Evolutionary conservation across 2,888 invertebrate genomes (phyloP).

Genomic region (Acleris holmiana): DNA sequence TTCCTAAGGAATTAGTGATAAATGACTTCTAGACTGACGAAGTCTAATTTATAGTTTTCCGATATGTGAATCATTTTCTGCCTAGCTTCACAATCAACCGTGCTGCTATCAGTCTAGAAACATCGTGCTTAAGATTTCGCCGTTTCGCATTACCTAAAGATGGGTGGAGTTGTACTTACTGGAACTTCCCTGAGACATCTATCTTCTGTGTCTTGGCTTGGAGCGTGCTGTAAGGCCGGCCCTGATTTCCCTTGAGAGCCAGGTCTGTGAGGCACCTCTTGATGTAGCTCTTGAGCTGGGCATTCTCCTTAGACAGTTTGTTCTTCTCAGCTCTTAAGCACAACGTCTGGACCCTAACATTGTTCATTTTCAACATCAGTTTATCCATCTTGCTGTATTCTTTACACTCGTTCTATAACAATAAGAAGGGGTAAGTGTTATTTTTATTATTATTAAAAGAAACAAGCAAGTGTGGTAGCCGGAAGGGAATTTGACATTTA

Average conservation of each 20-base stretch:
- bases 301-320: slow-evolving; percentile 85
- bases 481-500: no score
- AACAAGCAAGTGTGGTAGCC: no score
- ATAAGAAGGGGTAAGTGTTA: not conserved
- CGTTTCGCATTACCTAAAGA: no score
- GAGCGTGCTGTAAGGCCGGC: slow-evolving; percentile 62
- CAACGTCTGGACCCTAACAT: slow-evolving; percentile 70
- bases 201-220: slow-evolving; percentile 54
- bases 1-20: no score
- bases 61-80: no score
- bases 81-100: no score
- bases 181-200: slow-evolving; percentile 50
- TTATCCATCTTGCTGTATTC: slow-evolving; percentile 87
- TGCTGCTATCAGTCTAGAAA: not conserved
- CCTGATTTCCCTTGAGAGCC: slow-evolving; percentile 73
- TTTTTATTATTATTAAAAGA: no score
- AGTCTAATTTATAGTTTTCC: no score
- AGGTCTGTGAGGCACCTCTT: slow-evolving; percentile 86
- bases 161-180: slow-evolving; percentile 27
- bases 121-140: not conserved
- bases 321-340: slow-evolving; percentile 70
- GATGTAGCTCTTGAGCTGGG: slow-evolving; percentile 84
- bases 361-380: slow-evolving; percentile 85
- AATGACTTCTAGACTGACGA: no score
- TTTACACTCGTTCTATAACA: slow-evolving; percentile 73